Evolutionary conservation across 1,140 invertebrate species (phyloP), one percentile per base, ranked within the genome.

Genomic region (Dendrolimus kikuchii): DNA sequence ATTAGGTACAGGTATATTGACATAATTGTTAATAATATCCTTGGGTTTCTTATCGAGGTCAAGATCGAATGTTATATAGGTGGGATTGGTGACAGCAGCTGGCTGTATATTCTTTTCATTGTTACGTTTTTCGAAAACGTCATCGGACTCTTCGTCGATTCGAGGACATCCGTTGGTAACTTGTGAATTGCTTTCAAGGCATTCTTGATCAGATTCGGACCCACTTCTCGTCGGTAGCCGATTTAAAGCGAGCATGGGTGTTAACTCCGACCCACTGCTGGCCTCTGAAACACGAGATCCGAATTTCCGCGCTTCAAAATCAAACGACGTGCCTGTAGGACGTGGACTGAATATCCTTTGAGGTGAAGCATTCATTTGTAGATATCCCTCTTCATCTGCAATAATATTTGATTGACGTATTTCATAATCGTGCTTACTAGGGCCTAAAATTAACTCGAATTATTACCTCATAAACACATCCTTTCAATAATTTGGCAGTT

Each of bases 51-150:
- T 80, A 9, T 82, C 77, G 36, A 62, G 46, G 52, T 77, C 76
- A 39, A 69, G 58, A 37, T 72, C 68, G 48, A 79, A 67, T 5
- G 71, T 66, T 46, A 81, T 81, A 47, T 86, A 86, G 23, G 75
- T 80, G 6, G 76, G 81, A 51, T 89, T 88, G 8, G 81, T 85
- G 39, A 87, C 81, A 23, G 87, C 78, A 55, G 85, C 2, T 45
- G 44, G n/a, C 60, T 90, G 90, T 46, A 88, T 86, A 77, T 92
- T 91, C 64, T 90, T 92, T 5, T 90, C 83, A 58, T 92, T 92
- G 73, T 92, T 90, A 55, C 90, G 46, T 77, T 74, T 81, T 79
- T 57, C 89, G 83, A 64, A 91, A 72, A 82, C 83, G 66, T 85
- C 74, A 57, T 86, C 74, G 8, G 71, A 55, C 63, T 81, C 78